Evolutionary conservation across 2,797 vertebrate species (phyloP).

Genomic region (Artibeus jamaicensis): DNA sequence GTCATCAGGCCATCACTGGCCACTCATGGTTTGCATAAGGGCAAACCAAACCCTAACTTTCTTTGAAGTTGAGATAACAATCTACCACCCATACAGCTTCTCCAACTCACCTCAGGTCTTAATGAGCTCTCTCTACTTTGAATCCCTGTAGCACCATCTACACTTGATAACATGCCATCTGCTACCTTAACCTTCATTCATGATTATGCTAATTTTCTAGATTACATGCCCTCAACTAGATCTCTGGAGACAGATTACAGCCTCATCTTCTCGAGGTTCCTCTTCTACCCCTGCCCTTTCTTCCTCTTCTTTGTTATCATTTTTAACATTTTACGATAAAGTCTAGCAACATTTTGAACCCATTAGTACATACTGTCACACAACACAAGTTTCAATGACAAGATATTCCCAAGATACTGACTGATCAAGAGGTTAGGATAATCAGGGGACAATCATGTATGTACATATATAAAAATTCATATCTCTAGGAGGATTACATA

Average conservation of each 20-base stretch:
- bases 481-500: not conserved
- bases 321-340: not conserved
- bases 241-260: not conserved
- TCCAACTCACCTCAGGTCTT: not conserved
- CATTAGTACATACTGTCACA: not conserved
- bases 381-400: not conserved
- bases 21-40: not conserved
- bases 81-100: not conserved
- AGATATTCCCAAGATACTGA: not conserved
- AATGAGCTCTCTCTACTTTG: not conserved
- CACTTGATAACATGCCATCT: not conserved
- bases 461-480: not conserved
- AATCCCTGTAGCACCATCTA: not conserved
- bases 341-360: not conserved
- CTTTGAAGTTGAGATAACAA: not conserved
- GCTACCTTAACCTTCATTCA: not conserved
- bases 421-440: not conserved
- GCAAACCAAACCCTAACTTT: not conserved
- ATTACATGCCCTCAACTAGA: not conserved
- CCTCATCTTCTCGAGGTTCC: not conserved
- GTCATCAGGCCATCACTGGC: not conserved
- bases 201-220: not conserved
- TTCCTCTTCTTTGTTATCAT: not conserved
- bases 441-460: not conserved
- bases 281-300: not conserved